phyloP scores from a whole-genome alignment of 2,797 vertebrate genomes.

The Cirrhinus molitorella region DNA sequence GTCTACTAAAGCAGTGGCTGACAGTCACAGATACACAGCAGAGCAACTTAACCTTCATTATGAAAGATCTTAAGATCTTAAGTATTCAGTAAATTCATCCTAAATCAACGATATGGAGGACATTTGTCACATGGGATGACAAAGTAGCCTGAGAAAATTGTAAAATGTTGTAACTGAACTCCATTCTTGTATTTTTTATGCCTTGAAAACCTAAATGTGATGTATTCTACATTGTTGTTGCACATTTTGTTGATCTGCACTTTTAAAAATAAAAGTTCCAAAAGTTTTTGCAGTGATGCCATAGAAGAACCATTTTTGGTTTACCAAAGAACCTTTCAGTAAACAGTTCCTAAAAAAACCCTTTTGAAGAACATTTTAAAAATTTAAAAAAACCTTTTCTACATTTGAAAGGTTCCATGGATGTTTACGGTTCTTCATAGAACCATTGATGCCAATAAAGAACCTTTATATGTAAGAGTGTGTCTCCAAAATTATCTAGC shows the following conservation, averaged over 20 bases:
- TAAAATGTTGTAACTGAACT: background rate
- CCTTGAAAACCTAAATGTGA: background rate
- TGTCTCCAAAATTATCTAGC: background rate
- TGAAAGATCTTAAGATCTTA: background rate
- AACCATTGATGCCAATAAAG: too few relatives aligned
- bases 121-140: background rate
- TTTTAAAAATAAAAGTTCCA: too few relatives aligned
- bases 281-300: too few relatives aligned
- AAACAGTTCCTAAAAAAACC: too few relatives aligned
- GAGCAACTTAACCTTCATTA: conserved; percentile 6
- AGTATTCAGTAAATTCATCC: conserved; percentile 3
- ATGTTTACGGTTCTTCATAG: too few relatives aligned
- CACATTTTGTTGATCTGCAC: background rate
- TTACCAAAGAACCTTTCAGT: too few relatives aligned
- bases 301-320: too few relatives aligned
- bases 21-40: conserved; percentile 14
- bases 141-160: background rate
- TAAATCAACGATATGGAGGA: background rate
- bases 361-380: too few relatives aligned
- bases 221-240: background rate
- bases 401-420: too few relatives aligned
- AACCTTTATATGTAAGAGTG: too few relatives aligned
- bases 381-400: too few relatives aligned
- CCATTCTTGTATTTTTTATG: background rate
- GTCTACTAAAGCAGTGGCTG: conserved; percentile 33